Base-by-base conservation (phyloP, 2,888 invertebrate species). In the Eulithis prunata region DNA sequence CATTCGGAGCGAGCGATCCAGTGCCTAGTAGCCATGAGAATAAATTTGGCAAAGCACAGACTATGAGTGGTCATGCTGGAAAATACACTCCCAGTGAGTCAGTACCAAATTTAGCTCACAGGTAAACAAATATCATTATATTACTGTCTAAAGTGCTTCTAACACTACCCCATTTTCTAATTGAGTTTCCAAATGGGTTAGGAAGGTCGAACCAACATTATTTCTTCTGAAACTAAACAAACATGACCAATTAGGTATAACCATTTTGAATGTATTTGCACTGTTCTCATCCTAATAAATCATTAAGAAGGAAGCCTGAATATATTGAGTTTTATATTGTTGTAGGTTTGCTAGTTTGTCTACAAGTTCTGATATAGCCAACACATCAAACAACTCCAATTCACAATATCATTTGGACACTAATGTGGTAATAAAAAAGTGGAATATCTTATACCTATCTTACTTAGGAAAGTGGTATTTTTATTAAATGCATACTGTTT, bases 41-140 rank as follows among this genome's bases (percentile, higher is more conserved):
- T 82, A 96, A 96, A 85, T 96, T 96, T 90, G 96, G 96, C 41
- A 96, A 96, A 85, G 95, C 95, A 64, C 96, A 96, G 83, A 96
- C 96, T 36, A 93, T 96, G 81, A 95, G 96, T 69, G 96, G 96
- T 57, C 96, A 97, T 84, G 96, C 96, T 79, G 97, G 96, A 72
- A 97, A 96, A 87, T 97, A 97, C 83, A 97, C 97, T 47, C 96
- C 96, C 2, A 96, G 93, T 87, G 93, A 93, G 83, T 93, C 93
- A 76, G 93, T 93, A 71, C 92, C 93, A 66, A 93, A 93, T 83
- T 87, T 94, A 80, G 91, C 93, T 52, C 88, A 93, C 73, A 91
- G 93, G 93, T 93, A 85, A 72, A 57, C 49, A 43, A 61, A 59
- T 32, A 61, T 62, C 10, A 55, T 55, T 49, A 49, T 21, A 4